Evolutionary conservation across 2,113 vertebrate species (phyloP), one percentile per base, ranked within the genome.

Genomic region (Thamnophis sirtalis): DNA sequence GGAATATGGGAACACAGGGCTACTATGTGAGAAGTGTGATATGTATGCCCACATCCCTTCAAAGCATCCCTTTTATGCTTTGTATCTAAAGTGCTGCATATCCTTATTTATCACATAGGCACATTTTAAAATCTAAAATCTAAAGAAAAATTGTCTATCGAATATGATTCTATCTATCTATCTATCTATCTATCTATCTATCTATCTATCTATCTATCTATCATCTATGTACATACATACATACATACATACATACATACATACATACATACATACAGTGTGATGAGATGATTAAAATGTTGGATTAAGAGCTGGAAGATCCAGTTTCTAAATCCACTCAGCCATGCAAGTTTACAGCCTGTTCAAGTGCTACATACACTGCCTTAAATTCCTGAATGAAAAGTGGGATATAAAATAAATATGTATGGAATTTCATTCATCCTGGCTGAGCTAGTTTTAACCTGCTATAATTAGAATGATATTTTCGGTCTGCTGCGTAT

Each of bases 391-490:
- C 93, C 88, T 48, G 92, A 95, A 93, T 96, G 73, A 80, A 80
- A 80, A 80, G 33, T 80, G 73, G 73, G 17, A 80, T 80, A 43
- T 80, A 80, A 80, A 80, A 38, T 80, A 80, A 80, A 80, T 96
- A 95, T 96, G 96, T 95, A 73, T 88, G 91, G 93, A 93, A 96
- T 96, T 92, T 60, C n/a, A 89, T 93, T 94, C 95, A 95, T 93
- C 92, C 91, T 96, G 88, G 94, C 96, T 91, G 93, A 94, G 96
- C 96, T 93, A 96, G 96, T 97, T 97, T 93, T 93, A 93, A 93
- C 94, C 94, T 95, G 93, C 95, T 96, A 96, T 96, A 96, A 96
- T 96, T 96, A 95, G 94, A 92, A 85, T 93, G 91, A 94, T 97
- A 96, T 96, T 96, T 96, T 94, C 94, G 93, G 93, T 95, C 93